Conservation (phyloP, 2,888 invertebrate genomes). For the Eupithecia abbreviata region DNA sequence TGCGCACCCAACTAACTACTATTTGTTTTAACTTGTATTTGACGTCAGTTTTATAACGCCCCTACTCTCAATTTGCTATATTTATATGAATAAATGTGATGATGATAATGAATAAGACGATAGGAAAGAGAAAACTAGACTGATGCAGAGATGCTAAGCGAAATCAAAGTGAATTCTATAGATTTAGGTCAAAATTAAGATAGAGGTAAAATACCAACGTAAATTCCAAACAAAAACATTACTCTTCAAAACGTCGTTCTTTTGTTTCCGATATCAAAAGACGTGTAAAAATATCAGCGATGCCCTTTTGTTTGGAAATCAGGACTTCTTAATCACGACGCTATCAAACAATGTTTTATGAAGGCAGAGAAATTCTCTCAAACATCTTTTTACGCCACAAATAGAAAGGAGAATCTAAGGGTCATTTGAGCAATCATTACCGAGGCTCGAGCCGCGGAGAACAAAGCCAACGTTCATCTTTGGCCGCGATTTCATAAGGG, state of each 20-base stretch:
- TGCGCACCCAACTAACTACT: too few relatives aligned
- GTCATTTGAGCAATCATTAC: slow-evolving; percentile 36
- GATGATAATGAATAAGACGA: too few relatives aligned
- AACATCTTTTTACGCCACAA: slow-evolving; percentile 17
- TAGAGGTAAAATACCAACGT: not conserved
- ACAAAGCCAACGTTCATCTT: slow-evolving; percentile 32
- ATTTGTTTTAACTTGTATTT: too few relatives aligned
- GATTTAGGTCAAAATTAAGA: too few relatives aligned
- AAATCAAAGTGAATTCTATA: too few relatives aligned
- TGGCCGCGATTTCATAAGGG: slow-evolving; percentile 22
- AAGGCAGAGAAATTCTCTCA: slow-evolving; percentile 12
- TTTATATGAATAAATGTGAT: too few relatives aligned
- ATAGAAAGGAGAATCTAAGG: slow-evolving; percentile 26
- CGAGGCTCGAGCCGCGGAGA: slow-evolving; percentile 16
- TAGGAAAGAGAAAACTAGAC: too few relatives aligned
- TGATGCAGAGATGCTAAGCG: too few relatives aligned
- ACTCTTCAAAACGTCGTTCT: not conserved
- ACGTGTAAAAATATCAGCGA: not conserved
- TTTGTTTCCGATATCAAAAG: slow-evolving; percentile 11
- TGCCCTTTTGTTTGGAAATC: slow-evolving; percentile 12
- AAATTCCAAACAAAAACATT: slow-evolving; percentile 4
- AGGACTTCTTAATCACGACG: slow-evolving; percentile 14
- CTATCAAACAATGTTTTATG: slow-evolving; percentile 10
- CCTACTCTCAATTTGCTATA: too few relatives aligned
- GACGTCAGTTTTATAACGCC: too few relatives aligned